phyloP scores from a whole-genome alignment of 2,797 vertebrate species.

The Pangasius krempfi region DNA sequence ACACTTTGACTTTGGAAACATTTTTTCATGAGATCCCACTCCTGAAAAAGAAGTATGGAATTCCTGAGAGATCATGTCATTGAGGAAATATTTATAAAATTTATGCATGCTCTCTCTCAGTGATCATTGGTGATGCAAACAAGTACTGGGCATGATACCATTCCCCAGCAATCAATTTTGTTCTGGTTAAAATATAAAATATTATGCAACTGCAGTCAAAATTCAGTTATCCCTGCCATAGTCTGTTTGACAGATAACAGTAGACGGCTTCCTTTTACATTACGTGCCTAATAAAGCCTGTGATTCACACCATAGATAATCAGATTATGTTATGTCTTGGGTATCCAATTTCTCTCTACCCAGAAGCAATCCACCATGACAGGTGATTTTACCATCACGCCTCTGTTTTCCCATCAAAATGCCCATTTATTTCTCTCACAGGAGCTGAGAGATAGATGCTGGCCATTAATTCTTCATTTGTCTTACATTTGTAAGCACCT shows the following conservation, averaged over 20 bases:
- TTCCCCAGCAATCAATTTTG: neutral
- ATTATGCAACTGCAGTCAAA: neutral
- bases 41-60: neutral
- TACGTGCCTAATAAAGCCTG: slow-evolving; percentile 26
- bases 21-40: neutral
- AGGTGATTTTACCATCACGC: slow-evolving; percentile 38
- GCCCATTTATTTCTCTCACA: slow-evolving; percentile 16
- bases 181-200: slow-evolving; percentile 15
- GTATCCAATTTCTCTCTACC: slow-evolving; percentile 47
- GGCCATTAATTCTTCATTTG: slow-evolving; percentile 41
- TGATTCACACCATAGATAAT: slow-evolving; percentile 56
- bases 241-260: slow-evolving; percentile 7
- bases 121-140: slow-evolving; percentile 25
- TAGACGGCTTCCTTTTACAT: slow-evolving; percentile 24
- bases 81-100: neutral
- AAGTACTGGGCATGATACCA: slow-evolving; percentile 5
- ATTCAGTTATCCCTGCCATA: neutral
- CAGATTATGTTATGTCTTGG: slow-evolving; percentile 44
- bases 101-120: neutral
- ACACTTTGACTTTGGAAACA: neutral
- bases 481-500: slow-evolving; percentile 20
- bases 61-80: neutral
- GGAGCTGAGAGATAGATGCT: slow-evolving; percentile 20
- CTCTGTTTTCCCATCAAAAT: slow-evolving; percentile 23
- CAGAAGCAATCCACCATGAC: slow-evolving; percentile 43